Evolutionary conservation across 2,797 vertebrate genomes (phyloP).

Genomic region (Eutrigla gurnardus): DNA sequence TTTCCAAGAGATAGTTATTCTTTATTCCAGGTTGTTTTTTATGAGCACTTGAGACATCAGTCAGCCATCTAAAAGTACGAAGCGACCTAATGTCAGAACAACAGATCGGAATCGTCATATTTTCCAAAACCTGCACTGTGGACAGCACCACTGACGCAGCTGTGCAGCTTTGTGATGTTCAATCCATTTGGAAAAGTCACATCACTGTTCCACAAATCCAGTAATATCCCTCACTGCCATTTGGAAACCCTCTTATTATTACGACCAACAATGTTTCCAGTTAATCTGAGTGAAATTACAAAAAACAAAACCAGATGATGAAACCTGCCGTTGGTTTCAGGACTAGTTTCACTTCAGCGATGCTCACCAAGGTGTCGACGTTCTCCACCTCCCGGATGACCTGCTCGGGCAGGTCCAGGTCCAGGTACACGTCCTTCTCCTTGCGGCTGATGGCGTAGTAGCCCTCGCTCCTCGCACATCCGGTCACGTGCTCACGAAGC

Average conservation of each 20-base stretch:
- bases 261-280: neutral
- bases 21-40: no score
- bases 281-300: neutral
- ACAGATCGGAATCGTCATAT: neutral
- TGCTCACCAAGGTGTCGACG: slow-evolving; percentile 84
- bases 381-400: slow-evolving; percentile 87
- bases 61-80: neutral
- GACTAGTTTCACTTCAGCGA: neutral
- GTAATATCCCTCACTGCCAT: neutral
- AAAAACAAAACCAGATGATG: no score
- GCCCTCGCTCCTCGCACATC: slow-evolving; percentile 92
- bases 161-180: neutral
- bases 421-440: slow-evolving; percentile 94
- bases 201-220: neutral
- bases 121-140: neutral
- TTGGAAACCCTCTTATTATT: neutral
- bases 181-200: neutral
- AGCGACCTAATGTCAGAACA: no score
- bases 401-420: slow-evolving; percentile 88
- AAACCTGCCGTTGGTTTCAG: neutral
- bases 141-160: no score
- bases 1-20: no score
- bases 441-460: slow-evolving; percentile 95
- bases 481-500: slow-evolving; percentile 90
- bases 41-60: slow-evolving; percentile 1